phyloP scores from a whole-genome alignment of 2,888 invertebrate genomes.

The Merodon equestris region DNA sequence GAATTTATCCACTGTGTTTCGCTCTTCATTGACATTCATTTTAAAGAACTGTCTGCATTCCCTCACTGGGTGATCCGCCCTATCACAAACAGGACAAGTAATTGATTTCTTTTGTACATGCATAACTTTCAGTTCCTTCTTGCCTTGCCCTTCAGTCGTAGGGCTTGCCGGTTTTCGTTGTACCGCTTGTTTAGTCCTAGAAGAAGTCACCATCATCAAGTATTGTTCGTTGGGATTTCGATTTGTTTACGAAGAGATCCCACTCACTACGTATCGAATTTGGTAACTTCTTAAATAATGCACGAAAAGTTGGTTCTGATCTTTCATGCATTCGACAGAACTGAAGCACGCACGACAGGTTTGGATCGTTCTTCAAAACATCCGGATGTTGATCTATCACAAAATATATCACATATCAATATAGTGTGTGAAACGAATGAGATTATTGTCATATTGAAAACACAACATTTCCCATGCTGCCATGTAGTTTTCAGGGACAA shows the following conservation, averaged over 20 bases:
- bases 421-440: constrained; percentile 28
- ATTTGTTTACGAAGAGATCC: constrained; percentile 16
- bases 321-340: constrained; percentile 6
- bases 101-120: neutral
- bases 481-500: too few relatives aligned
- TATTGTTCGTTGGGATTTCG: constrained; percentile 16
- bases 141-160: neutral
- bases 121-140: constrained; percentile 8
- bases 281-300: constrained; percentile 12
- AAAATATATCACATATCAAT: too few relatives aligned
- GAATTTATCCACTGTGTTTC: constrained; percentile 8
- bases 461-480: too few relatives aligned
- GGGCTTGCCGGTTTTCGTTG: neutral
- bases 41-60: constrained; percentile 8
- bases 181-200: neutral
- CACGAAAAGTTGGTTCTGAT: neutral
- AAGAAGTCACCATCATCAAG: constrained; percentile 16
- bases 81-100: constrained; percentile 1
- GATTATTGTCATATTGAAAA: too few relatives aligned
- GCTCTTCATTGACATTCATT: constrained; percentile 1
- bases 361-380: neutral
- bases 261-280: constrained; percentile 10
- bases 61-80: constrained; percentile 5
- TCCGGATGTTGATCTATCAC: constrained; percentile 24
- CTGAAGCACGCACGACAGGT: constrained; percentile 17